Conservation (phyloP, 2,888 invertebrate species). For the Eupithecia abbreviata region DNA sequence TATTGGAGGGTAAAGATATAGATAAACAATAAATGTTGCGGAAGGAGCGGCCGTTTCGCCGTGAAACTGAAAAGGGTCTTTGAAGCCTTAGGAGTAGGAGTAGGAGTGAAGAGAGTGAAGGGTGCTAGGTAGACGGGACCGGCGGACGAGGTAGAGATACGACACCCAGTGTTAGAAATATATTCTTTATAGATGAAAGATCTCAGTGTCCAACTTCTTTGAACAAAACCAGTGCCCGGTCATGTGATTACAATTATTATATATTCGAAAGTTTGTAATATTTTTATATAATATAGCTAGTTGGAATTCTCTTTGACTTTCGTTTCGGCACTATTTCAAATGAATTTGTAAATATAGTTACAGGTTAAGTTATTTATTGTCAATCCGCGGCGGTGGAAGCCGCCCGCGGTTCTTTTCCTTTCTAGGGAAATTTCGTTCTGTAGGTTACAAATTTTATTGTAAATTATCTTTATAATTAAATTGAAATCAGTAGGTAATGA, state of each 20-base stretch:
- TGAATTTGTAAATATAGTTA: conserved; percentile 81
- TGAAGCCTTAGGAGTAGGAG: conserved; percentile 61
- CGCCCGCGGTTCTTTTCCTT: conserved; percentile 60
- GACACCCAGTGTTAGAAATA: conserved; percentile 63
- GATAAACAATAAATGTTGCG: conserved; percentile 29
- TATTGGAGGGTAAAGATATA: conserved; percentile 58
- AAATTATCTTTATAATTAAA: conserved; percentile 73
- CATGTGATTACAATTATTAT: conserved; percentile 73
- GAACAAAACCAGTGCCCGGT: conserved; percentile 81
- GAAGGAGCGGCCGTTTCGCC: conserved; percentile 54
- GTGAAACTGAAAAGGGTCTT: conserved; percentile 59
- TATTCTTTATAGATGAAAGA: conserved; percentile 65
- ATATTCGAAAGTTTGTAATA: conserved; percentile 70
- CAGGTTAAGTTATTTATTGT: conserved; percentile 80
- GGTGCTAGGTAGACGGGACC: conserved; percentile 71
- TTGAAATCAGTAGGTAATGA: conserved; percentile 73
- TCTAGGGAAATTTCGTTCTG: conserved; percentile 79
- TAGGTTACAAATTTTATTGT: conserved; percentile 84
- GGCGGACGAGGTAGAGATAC: conserved; percentile 30
- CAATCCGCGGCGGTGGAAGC: conserved; percentile 33
- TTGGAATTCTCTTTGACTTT: conserved; percentile 73
- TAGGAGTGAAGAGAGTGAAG: conserved; percentile 46
- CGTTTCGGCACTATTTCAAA: conserved; percentile 75
- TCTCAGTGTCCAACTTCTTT: conserved; percentile 78
- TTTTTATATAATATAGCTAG: conserved; percentile 75